phyloP scores from a whole-genome alignment of 2,888 invertebrate species.

The Octodonta nipae region DNA sequence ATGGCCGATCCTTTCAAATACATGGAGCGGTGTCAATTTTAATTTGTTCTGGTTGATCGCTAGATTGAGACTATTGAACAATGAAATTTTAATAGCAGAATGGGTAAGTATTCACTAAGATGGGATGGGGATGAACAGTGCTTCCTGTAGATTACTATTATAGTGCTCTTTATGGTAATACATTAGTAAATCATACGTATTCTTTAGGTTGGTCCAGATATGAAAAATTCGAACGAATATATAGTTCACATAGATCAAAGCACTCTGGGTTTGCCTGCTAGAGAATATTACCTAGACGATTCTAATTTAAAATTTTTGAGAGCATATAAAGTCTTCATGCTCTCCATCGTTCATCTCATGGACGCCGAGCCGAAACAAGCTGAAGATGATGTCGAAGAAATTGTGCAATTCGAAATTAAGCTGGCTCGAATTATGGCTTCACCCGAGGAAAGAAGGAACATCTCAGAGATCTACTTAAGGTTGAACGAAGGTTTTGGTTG shows the following conservation, averaged over 20 bases:
- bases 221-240: constrained; percentile 81
- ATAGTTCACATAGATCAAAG: constrained; percentile 85
- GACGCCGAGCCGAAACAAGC: constrained; percentile 55
- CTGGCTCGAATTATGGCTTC: constrained; percentile 63
- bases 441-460: constrained; percentile 66
- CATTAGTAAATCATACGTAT: neutral
- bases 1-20: constrained; percentile 65
- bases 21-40: constrained; percentile 53
- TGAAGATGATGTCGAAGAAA: constrained; percentile 49
- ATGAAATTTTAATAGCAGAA: constrained; percentile 71
- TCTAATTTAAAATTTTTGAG: constrained; percentile 51
- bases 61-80: constrained; percentile 63
- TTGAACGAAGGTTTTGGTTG: constrained; percentile 1
- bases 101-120: constrained; percentile 51
- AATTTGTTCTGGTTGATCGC: constrained; percentile 65
- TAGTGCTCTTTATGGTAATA: too few relatives aligned
- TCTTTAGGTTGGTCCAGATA: constrained; percentile 57
- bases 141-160: too few relatives aligned
- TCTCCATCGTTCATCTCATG: constrained; percentile 56
- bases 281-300: constrained; percentile 61
- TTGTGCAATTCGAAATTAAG: constrained; percentile 67
- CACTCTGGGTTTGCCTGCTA: constrained; percentile 59
- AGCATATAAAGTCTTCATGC: constrained; percentile 70
- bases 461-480: constrained; percentile 63
- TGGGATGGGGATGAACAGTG: too few relatives aligned